Percentiles rank a stretch among this genome's conserved stretches.
Conservation (phyloP, 2,797 vertebrate species). For the Macroramphosus scolopax region DNA sequence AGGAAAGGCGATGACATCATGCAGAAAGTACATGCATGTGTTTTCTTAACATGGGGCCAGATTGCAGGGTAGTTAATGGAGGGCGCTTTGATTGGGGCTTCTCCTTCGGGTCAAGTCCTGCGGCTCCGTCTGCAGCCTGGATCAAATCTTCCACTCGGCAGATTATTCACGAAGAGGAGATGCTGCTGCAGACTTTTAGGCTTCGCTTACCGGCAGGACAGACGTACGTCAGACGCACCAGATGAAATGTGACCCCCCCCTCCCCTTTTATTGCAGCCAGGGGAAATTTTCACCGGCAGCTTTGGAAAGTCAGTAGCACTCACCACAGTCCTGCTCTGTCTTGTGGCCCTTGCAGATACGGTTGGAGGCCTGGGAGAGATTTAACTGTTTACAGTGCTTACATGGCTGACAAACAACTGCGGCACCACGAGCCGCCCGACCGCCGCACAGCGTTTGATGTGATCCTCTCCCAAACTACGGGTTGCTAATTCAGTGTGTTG, state of each 20-base stretch:
- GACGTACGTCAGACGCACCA: too few species aligned
- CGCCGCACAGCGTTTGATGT: conserved; percentile 27
- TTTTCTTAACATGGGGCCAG: conserved; percentile 58
- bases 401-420: conserved; percentile 57
- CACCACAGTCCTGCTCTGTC: conserved; percentile 29
- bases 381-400: conserved; percentile 46
- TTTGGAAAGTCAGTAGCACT: conserved; percentile 41
- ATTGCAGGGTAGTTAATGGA: conserved; percentile 20
- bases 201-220: neutral
- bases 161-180: too few species aligned
- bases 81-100: conserved; percentile 16
- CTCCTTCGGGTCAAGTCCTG: conserved; percentile 13
- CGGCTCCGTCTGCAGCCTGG: neutral
- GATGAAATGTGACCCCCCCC: conserved; percentile 32
- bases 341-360: conserved; percentile 38
- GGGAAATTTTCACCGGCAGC: conserved; percentile 30
- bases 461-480: conserved; percentile 52
- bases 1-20: conserved; percentile 62
- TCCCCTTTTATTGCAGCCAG: conserved; percentile 29
- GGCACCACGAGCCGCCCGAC: conserved; percentile 31
- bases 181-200: too few species aligned
- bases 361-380: conserved; percentile 35
- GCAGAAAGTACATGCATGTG: conserved; percentile 37
- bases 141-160: conserved; percentile 21
- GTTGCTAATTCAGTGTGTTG: conserved; percentile 59